phyloP scores from a whole-genome alignment of 2,113 vertebrate genomes.

The Lates calcarifer region DNA sequence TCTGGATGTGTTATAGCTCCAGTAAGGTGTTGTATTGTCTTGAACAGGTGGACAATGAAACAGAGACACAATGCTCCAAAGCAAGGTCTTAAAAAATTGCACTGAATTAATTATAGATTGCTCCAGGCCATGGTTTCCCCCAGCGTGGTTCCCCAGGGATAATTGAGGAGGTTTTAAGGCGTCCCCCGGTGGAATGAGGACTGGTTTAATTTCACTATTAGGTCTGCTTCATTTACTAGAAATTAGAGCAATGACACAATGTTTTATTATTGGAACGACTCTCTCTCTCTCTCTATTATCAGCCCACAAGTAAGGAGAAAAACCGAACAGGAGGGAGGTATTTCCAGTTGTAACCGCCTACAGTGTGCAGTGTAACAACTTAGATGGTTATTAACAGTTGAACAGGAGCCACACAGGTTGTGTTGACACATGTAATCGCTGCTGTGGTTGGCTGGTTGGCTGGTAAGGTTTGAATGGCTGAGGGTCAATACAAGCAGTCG shows the following conservation, averaged over 20 bases:
- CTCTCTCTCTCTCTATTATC: conserved; percentile 4
- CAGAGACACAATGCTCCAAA: conserved; percentile 29
- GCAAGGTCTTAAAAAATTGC: conserved; percentile 11
- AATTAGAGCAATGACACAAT: conserved; percentile 45
- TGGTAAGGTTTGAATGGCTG: conserved; percentile 27
- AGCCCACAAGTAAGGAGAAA: neutral
- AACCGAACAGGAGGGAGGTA: neutral
- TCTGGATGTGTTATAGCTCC: neutral
- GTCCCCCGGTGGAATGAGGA: conserved; percentile 36
- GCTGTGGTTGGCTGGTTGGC: conserved; percentile 34
- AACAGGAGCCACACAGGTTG: conserved; percentile 11
- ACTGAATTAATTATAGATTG: conserved; percentile 62
- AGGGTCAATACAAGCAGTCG: conserved; percentile 13
- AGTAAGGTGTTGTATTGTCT: neutral
- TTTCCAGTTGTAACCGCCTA: neutral
- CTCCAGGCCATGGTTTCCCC: conserved; percentile 24
- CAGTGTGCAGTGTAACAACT: neutral
- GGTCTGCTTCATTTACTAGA: conserved; percentile 52
- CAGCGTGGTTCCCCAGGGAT: conserved; percentile 38
- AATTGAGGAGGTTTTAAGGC: conserved; percentile 29
- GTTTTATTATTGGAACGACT: conserved; percentile 30
- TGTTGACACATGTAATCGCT: conserved; percentile 41
- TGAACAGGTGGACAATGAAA: conserved; percentile 35
- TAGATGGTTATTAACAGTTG: conserved; percentile 17
- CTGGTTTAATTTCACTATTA: conserved; percentile 60